Percentiles rank a stretch among this genome's conserved stretches.
These are phyloP conservation scores for Phragmatobia fuliginosa DNA, from an alignment of 2,888 invertebrate species.

Conservation along the genomic window DNA sequence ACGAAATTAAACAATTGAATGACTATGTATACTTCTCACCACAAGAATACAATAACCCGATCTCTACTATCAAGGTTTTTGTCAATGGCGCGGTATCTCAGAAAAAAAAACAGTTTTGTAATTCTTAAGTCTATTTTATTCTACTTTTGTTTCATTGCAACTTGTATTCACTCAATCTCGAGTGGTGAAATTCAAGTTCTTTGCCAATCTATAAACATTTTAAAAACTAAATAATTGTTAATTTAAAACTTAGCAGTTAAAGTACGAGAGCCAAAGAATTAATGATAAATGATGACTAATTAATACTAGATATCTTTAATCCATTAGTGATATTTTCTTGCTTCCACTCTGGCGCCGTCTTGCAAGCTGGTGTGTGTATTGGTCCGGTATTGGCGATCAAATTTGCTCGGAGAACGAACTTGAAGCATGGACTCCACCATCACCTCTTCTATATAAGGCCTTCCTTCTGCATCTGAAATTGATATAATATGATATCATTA, in stretches of 20 bases:
- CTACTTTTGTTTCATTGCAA: background rate
- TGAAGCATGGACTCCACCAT: conserved; percentile 79
- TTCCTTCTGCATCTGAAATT: conserved; percentile 69
- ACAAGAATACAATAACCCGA: background rate
- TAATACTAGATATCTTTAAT: background rate
- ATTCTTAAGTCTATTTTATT: background rate
- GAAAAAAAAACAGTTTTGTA: background rate
- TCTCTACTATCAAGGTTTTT: background rate
- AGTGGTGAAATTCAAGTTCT: background rate
- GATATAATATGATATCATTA: background rate
- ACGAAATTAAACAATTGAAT: background rate
- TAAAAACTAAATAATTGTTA: background rate
- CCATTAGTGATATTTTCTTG: conserved; percentile 51
- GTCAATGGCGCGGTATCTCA: background rate
- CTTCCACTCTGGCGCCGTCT: conserved; percentile 73
- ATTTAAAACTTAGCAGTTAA: background rate
- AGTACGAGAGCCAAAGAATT: background rate
- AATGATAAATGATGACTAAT: conserved; percentile 4
- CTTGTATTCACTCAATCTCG: background rate
- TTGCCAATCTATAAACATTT: background rate
- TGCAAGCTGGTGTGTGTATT: conserved; percentile 67
- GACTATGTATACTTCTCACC: background rate
- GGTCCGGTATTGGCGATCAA: conserved; percentile 69
- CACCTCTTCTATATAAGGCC: conserved; percentile 80
- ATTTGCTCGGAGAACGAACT: conserved; percentile 63